Evolutionary conservation across 1,140 invertebrate species (phyloP).

Genomic region (Brachionus paranguensis): DNA sequence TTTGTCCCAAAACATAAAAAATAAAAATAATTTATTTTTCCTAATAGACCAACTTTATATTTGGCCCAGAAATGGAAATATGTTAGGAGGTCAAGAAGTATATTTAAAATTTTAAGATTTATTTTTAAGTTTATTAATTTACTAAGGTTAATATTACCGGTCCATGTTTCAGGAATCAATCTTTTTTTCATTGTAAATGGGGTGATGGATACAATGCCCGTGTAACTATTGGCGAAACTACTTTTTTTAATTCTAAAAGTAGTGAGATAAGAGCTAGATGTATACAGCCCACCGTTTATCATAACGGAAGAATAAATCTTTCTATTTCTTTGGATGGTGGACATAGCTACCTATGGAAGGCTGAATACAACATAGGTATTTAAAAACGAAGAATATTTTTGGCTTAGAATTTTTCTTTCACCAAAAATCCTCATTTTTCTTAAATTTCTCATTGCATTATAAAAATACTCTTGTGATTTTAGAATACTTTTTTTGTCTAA

Average conservation of each 20-base stretch:
- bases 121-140: neutral
- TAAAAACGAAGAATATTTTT: neutral
- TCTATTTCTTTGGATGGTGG: constrained; percentile 37
- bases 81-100: constrained; percentile 86
- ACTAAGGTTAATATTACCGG: constrained; percentile 71
- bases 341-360: neutral
- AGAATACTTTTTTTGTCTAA: too few species aligned
- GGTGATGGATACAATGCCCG: constrained; percentile 7
- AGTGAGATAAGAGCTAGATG: constrained; percentile 31
- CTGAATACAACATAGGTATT: constrained; percentile 34
- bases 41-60: constrained; percentile 64
- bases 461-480: too few species aligned
- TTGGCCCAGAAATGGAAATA: constrained; percentile 87
- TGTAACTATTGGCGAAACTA: constrained; percentile 15
- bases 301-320: constrained; percentile 28
- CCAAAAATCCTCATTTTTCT: too few species aligned
- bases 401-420: too few species aligned
- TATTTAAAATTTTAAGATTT: neutral
- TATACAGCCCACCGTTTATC: constrained; percentile 18
- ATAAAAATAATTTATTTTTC: constrained; percentile 6
- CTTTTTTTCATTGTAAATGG: constrained; percentile 39
- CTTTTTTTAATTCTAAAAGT: neutral
- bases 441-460: too few species aligned
- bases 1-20: neutral
- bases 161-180: constrained; percentile 66